Evolutionary conservation across 2,113 vertebrate genomes (phyloP), one percentile per base, ranked within the genome.

Genomic region (Dipodomys merriami): DNA sequence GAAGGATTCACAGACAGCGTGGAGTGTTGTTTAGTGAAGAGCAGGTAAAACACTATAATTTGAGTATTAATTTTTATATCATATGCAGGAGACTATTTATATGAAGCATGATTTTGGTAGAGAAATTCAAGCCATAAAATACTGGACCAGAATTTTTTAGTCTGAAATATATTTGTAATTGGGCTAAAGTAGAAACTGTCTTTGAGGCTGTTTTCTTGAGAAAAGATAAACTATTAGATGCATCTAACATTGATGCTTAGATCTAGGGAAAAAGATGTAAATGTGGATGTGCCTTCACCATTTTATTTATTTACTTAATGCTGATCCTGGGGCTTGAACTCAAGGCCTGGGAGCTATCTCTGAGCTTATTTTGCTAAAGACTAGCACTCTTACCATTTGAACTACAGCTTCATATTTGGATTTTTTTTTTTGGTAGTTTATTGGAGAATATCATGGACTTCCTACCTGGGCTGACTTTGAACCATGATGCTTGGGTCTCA

Each of bases 21-120:
- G 99, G 99, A 94, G 96, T 98, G 35, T 96, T 98, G 2, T 99
- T 99, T 97, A 96, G 97, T 0, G 99, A 99, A 96, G 97, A 99
- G 35, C 98, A 99, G 98, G 99, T 99, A 98, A 96, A 94, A 78
- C 53, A 18, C 88, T 72, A 5, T 65, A 68, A 76, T 82, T 87
- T 69, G 27, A 8, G 4, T 20, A 3, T 94, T 87, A 29, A 39
- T 53, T 20, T 44, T 82, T 82, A 65, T 3, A 11, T 30, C 39
- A 3, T 60, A 53, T 30, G 4, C 15, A 76, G 18, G 10, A 77
- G 33, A 20, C 30, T 8, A 19, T 86, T 91, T 80, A 60, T 78
- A 65, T 46, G 60, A 79, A 69, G 12, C 10, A 30, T 88, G 15
- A 80, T 92, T 83, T 72, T 86, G 68, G 53, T 60, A 92, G 39